Percentiles rank a stretch among this genome's conserved stretches.
Conservation (phyloP, 2,888 invertebrate species). For the Lysandra bellargus region DNA sequence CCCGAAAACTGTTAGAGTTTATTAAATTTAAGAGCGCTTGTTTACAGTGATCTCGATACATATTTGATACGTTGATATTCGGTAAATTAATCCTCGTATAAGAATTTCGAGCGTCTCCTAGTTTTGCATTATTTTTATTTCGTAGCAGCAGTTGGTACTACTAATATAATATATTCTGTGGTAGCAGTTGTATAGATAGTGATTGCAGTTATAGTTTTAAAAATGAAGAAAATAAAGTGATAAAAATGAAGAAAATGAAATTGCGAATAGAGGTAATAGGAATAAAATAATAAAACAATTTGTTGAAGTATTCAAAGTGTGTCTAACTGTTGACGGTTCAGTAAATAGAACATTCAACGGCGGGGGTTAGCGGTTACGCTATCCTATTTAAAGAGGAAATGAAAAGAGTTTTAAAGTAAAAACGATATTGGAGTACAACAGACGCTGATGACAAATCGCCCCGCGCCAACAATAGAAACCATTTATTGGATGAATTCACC, state of each 20-base stretch:
- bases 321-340: neutral
- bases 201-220: neutral
- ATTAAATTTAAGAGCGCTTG: neutral
- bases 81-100: neutral
- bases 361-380: neutral
- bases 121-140: neutral
- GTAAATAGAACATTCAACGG: neutral
- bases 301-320: neutral
- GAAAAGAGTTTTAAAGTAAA: neutral
- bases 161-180: neutral
- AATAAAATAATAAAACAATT: neutral
- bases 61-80: neutral
- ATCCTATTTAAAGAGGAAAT: neutral
- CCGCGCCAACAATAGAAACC: constrained; percentile 5
- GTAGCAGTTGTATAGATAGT: neutral
- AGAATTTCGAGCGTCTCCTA: neutral
- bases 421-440: constrained; percentile 5
- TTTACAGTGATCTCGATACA: neutral
- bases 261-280: neutral
- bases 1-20: neutral
- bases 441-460: constrained; percentile 19
- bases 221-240: neutral
- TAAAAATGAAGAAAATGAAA: neutral
- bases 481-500: constrained; percentile 22
- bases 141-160: neutral